phyloP scores from a whole-genome alignment of 1,140 invertebrate species.

The Prorops nasuta region DNA sequence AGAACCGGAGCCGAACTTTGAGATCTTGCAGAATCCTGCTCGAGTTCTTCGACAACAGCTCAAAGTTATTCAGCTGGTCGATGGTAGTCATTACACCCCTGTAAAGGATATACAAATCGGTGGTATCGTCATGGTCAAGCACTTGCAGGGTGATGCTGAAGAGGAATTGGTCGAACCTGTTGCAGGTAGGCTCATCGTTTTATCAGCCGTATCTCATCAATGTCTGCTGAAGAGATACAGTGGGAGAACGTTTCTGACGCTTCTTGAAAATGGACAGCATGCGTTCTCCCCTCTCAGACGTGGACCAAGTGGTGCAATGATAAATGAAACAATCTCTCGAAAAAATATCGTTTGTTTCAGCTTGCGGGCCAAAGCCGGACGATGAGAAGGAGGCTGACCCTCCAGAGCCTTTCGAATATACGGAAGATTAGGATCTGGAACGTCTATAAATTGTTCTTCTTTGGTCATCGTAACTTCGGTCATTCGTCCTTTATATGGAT shows the following conservation, averaged over 20 bases:
- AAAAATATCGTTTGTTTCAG: constrained; percentile 46
- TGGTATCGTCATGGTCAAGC: constrained; percentile 93
- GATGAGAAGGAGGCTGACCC: constrained; percentile 96
- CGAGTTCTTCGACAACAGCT: constrained; percentile 91
- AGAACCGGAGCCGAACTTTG: constrained; percentile 84
- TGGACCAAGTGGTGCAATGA: too few relatives aligned
- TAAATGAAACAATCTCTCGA: constrained; percentile 1
- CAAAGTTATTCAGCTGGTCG: constrained; percentile 80
- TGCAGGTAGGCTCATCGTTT: constrained; percentile 57
- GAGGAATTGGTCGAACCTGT: constrained; percentile 94
- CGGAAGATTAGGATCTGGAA: constrained; percentile 75
- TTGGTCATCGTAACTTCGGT: too few relatives aligned
- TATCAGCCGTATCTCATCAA: not conserved
- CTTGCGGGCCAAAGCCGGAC: constrained; percentile 89
- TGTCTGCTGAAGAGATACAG: not conserved
- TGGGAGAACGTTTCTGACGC: too few relatives aligned
- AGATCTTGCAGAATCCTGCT: constrained; percentile 92
- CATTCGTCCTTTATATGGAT: too few relatives aligned
- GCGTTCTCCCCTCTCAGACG: too few relatives aligned
- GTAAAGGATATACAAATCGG: constrained; percentile 92
- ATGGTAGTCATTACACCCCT: constrained; percentile 77
- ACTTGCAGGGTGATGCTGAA: constrained; percentile 69
- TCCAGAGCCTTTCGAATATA: constrained; percentile 95
- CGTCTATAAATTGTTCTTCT: too few relatives aligned
- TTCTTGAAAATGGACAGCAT: too few relatives aligned